phyloP scores from a whole-genome alignment of 2,888 invertebrate genomes.

The Schizotus pectinicornis region DNA sequence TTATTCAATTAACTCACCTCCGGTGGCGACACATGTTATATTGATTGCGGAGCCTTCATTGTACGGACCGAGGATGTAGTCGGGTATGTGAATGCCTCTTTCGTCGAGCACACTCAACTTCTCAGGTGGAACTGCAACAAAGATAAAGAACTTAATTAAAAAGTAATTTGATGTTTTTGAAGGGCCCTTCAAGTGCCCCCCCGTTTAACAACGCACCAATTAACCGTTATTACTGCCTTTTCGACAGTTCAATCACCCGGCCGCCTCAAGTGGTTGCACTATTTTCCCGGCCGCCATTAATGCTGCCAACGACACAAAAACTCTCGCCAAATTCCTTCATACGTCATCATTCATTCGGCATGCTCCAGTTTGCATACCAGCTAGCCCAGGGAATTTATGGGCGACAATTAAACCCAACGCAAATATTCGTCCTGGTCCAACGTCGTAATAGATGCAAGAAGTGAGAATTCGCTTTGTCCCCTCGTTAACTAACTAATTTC shows the following conservation, averaged over 20 bases:
- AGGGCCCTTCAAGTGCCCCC: not conserved
- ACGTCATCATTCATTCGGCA: constrained; percentile 34
- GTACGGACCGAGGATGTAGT: constrained; percentile 83
- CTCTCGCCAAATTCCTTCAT: constrained; percentile 7
- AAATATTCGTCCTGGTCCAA: constrained; percentile 34
- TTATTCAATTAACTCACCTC: constrained; percentile 68
- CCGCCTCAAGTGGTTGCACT: too few relatives aligned
- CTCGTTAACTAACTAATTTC: constrained; percentile 40
- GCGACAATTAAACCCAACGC: constrained; percentile 38
- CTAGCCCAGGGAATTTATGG: constrained; percentile 37
- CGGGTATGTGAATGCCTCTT: constrained; percentile 75
- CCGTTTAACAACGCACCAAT: not conserved
- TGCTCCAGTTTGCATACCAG: constrained; percentile 35
- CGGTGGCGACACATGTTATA: constrained; percentile 83
- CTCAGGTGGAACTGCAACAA: constrained; percentile 78
- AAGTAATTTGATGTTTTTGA: constrained; percentile 6
- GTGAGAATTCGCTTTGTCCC: constrained; percentile 39
- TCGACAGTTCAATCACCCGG: not conserved
- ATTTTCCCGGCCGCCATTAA: not conserved
- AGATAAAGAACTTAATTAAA: constrained; percentile 27
- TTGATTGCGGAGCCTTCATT: constrained; percentile 82
- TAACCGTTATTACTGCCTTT: constrained; percentile 7
- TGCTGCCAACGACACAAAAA: too few relatives aligned
- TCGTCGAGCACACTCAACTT: constrained; percentile 80
- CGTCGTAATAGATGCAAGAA: constrained; percentile 43